These are phyloP conservation scores for Megaustenia siamemsis DNA, from an alignment of 2,888 invertebrate genomes.

Conservation along the genomic window DNA sequence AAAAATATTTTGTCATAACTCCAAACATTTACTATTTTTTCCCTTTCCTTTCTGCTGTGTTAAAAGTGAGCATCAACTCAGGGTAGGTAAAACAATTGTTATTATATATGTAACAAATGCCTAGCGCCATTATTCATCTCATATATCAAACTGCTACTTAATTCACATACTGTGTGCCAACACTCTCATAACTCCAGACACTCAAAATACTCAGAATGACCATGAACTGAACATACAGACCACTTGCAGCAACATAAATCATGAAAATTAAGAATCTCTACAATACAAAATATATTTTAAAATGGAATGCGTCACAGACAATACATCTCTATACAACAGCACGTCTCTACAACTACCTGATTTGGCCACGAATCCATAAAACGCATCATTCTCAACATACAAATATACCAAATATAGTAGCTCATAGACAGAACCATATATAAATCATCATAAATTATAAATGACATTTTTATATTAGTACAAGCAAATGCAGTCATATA, in stretches of 20 bases:
- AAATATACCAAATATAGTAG: background rate
- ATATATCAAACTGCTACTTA: too few species aligned
- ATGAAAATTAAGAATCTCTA: background rate
- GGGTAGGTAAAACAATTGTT: too few species aligned
- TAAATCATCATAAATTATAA: background rate
- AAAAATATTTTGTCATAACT: too few species aligned
- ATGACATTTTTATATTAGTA: background rate
- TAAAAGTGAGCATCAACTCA: too few species aligned
- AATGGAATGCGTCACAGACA: constrained; percentile 27
- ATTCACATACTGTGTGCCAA: too few species aligned
- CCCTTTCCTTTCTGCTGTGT: too few species aligned
- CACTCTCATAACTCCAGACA: too few species aligned
- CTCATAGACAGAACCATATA: background rate
- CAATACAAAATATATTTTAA: background rate
- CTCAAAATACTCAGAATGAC: too few species aligned
- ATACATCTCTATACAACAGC: background rate
- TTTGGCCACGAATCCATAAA: background rate
- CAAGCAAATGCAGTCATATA: background rate
- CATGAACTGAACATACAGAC: too few species aligned
- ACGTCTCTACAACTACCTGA: background rate
- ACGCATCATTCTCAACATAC: background rate
- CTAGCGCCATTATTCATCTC: too few species aligned
- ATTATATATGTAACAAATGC: too few species aligned
- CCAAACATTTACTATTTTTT: too few species aligned
- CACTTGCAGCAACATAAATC: background rate